Base-by-base conservation (phyloP, 2,888 invertebrate genomes). In the Trichopria drosophilae region DNA sequence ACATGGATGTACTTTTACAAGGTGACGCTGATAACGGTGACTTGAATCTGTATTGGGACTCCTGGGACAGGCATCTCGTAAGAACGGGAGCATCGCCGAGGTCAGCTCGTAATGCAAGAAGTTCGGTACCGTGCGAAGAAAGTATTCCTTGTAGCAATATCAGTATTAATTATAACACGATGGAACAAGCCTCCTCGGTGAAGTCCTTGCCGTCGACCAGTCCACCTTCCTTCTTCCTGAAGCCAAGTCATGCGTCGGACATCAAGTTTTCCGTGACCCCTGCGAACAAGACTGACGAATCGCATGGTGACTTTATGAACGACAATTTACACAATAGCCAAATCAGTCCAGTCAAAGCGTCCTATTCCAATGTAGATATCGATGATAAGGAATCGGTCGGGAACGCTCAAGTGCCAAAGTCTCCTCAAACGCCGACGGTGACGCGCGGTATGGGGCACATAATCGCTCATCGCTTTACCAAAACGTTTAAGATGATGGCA, bases 21-120 rank as follows among this genome's bases (percentile, higher is more conserved):
- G 83, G 81, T 39, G 83, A 81, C 50, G 78, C 77, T 55, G 79
- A 79, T 39, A 83, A 79, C 34, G 80, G 80, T 55, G 80, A 81
- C 59, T 78, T 86, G 68, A 84, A 86, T 59, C 79, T 96, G 62
- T 93, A 90, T 77, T 96, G 95, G 94, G 94, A 95, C 76, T 93
- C 93, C 6, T 95, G 93, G 93, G 93, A 93, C 76, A 79, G 87
- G 41, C 85, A 83, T 69, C 81, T 77, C 63, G 71, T 77, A 57
- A 71, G 72, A 57, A 76, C 74, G 60, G 76, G 77, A 57, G 72
- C 80, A 62, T 79, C 81, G 58, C 82, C 81, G 19, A 76, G 81
- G 47, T 76, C 68, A 60, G 78, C 78, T 6, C 74, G 81, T 51
- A 74, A 76, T 3, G 76, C 79, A 7, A 75, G 83, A 55, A 79